These are phyloP conservation scores for Scrobipalpa costella DNA, from an alignment of 2,888 invertebrate species.

Conservation along the genomic window DNA sequence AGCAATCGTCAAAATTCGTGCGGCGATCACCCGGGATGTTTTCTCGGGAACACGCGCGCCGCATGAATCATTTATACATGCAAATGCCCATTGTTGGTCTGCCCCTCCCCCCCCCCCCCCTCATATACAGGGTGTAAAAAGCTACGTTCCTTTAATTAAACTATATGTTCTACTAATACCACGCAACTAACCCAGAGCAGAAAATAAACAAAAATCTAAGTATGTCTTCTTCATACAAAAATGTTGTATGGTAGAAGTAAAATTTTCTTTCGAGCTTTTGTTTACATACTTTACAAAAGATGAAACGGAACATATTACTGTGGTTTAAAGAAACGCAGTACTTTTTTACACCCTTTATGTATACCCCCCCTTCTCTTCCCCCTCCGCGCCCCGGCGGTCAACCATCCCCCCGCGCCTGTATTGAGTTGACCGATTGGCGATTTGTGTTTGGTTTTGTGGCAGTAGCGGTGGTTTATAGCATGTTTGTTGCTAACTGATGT, in stretches of 20 bases:
- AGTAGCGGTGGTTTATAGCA: neutral
- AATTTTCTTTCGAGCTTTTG: too few relatives aligned
- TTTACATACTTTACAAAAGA: too few relatives aligned
- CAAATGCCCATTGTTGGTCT: constrained; percentile 33
- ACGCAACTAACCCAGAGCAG: too few relatives aligned
- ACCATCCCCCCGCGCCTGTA: constrained; percentile 1
- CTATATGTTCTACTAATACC: too few relatives aligned
- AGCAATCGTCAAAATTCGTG: constrained; percentile 36
- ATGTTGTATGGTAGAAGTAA: too few relatives aligned
- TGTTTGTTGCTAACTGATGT: constrained; percentile 1
- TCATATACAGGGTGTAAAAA: too few relatives aligned
- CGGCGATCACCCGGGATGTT: constrained; percentile 35
- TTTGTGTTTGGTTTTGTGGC: constrained; percentile 19
- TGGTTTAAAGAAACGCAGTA: too few relatives aligned
- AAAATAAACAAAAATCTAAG: too few relatives aligned
- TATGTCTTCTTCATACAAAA: too few relatives aligned
- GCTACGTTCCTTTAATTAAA: too few relatives aligned
- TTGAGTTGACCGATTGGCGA: constrained; percentile 22
- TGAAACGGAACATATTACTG: too few relatives aligned
- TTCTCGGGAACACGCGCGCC: constrained; percentile 35
- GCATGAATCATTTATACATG: constrained; percentile 40
- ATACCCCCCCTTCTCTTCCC: constrained; percentile 1
- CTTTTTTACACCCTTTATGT: too few relatives aligned
- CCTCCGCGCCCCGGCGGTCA: neutral
- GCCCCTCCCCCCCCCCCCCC: constrained; percentile 6